These are phyloP conservation scores for Mormyrus proboscirostris DNA, from an alignment of 2,797 vertebrate genomes.

Conservation along the genomic window DNA sequence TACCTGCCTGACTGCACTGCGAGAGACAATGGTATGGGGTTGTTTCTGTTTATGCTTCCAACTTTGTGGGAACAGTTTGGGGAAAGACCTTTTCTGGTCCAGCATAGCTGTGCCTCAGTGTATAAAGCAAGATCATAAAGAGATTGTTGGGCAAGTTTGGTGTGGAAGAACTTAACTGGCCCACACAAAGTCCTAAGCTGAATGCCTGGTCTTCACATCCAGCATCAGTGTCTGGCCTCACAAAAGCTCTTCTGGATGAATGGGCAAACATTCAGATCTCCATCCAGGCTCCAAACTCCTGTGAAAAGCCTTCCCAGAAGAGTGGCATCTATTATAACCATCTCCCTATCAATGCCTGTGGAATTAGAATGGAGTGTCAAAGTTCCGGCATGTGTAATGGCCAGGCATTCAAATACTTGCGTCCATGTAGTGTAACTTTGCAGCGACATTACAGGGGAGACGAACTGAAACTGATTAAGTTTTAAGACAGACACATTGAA, in stretches of 20 bases:
- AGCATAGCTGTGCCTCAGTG: not conserved
- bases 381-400: no score
- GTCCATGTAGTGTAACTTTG: no score
- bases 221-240: not conserved
- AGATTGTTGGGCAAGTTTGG: not conserved
- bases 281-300: no score
- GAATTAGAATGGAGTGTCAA: no score
- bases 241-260: not conserved
- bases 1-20: not conserved
- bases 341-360: no score
- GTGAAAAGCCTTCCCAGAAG: no score
- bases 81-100: not conserved
- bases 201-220: not conserved
- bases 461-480: no score
- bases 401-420: no score
- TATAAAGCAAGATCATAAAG: not conserved
- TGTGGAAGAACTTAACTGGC: not conserved
- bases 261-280: not conserved
- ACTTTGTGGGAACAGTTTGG: not conserved
- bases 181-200: not conserved
- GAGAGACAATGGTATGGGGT: not conserved
- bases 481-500: no score
- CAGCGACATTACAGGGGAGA: no score
- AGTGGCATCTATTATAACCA: no score
- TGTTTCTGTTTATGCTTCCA: not conserved